A percentile compares a stretch with the other conserved stretches of the same genome.
phyloP scores from a whole-genome alignment of 2,888 invertebrate genomes.

The Drosophila merina region DNA sequence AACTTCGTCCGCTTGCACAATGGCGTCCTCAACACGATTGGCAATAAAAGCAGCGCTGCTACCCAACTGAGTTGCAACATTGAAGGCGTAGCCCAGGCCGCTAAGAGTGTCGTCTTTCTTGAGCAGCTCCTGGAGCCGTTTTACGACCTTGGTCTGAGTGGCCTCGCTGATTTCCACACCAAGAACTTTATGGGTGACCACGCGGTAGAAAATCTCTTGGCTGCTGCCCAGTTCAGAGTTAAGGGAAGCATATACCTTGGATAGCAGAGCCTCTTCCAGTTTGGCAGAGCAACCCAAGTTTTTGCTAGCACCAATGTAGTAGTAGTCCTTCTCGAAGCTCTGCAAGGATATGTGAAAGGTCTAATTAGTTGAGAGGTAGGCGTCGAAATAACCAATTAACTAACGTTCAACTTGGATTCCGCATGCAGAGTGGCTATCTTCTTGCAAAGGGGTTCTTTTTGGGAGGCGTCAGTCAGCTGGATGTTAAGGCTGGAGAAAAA shows the following conservation, averaged over 20 bases:
- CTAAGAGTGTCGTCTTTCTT: conserved; percentile 93
- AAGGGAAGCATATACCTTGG: conserved; percentile 86
- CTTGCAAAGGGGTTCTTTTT: conserved; percentile 85
- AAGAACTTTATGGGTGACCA: conserved; percentile 88
- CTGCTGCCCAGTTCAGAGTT: conserved; percentile 88
- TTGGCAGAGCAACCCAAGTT: conserved; percentile 85
- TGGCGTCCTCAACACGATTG: conserved; percentile 94
- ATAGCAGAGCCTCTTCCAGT: conserved; percentile 85
- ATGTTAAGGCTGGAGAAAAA: conserved; percentile 91
- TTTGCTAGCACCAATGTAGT: conserved; percentile 87
- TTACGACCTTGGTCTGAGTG: conserved; percentile 88
- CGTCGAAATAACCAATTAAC: conserved; percentile 45
- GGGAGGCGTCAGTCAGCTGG: conserved; percentile 87
- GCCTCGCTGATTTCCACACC: conserved; percentile 88
- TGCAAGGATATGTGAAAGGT: conserved; percentile 45
- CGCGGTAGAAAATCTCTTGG: conserved; percentile 90
- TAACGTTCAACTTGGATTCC: conserved; percentile 85
- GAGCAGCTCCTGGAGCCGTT: conserved; percentile 89
- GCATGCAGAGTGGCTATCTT: conserved; percentile 69
- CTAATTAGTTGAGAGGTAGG: neutral
- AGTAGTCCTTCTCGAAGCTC: conserved; percentile 86
- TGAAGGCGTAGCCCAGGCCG: conserved; percentile 93
- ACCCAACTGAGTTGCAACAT: conserved; percentile 90
- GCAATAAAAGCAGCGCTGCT: conserved; percentile 87
- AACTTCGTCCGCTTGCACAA: conserved; percentile 97